Evolutionary conservation across 2,797 vertebrate genomes (phyloP).

Genomic region (Ctenosaura bakeri): DNA sequence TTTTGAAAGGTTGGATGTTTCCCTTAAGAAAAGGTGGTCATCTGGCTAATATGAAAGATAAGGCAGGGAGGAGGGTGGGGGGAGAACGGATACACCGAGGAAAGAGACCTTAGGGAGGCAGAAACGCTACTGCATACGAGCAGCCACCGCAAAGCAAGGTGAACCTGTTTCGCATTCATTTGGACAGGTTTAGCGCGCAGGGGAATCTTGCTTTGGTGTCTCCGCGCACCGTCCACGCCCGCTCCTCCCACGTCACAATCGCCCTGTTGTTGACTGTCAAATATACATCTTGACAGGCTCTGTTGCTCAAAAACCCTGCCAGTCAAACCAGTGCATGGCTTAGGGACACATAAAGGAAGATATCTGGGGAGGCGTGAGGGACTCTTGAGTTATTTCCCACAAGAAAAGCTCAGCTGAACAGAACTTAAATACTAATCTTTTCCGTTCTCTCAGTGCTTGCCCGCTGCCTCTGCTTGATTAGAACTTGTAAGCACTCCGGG

Average conservation of each 20-base stretch:
- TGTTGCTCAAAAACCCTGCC: too few species aligned
- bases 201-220: neutral
- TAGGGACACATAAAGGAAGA: too few species aligned
- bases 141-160: neutral
- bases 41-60: too few species aligned
- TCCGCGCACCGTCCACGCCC: neutral
- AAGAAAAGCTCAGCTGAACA: neutral
- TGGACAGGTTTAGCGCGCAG: too few species aligned
- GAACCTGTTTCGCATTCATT: neutral
- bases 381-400: neutral
- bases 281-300: neutral
- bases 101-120: too few species aligned
- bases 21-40: too few species aligned
- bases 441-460: neutral
- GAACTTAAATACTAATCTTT: neutral
- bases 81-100: too few species aligned
- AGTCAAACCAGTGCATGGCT: neutral
- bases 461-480: too few species aligned
- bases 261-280: neutral
- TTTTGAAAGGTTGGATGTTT: too few species aligned
- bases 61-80: too few species aligned
- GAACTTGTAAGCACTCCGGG: neutral
- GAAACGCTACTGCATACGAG: too few species aligned
- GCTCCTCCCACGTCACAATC: neutral
- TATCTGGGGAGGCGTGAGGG: neutral